Base-by-base conservation (phyloP, 1,140 invertebrate species). In the Teleopsis dalmanni region DNA sequence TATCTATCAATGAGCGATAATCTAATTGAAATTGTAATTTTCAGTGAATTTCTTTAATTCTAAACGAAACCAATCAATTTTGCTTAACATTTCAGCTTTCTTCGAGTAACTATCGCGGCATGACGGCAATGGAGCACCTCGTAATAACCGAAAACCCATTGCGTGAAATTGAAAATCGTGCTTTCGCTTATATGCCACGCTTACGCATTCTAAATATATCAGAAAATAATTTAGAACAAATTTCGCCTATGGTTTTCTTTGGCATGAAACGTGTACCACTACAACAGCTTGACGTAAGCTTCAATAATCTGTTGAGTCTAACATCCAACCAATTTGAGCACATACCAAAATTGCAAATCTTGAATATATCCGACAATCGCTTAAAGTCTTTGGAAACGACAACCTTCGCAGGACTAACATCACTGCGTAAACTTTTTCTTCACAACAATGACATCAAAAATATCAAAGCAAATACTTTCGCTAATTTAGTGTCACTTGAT, bases 311-410 rank as follows among this genome's bases (percentile, higher is more conserved):
- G 8, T 40, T 45, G 0, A 35, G 50, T 21, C 51, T 69, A n/a
- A 40, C 53, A 4, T 52, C 55, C 25, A 47, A 58, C 19, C 57
- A 57, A 8, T 70, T 70, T 35, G 47, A 50, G 1, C 22, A 45
- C 10, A 35, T 69, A 36, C 25, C 35, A 2, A 43, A 54, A 4
- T 51, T 70, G 0, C 58, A 63, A 31, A 25, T 54, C 37, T 49
- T 69, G 19, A 52, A 69, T 45, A 25, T 70, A 11, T 63, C 59
- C 13, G 38, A 44, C 13, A 70, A 70, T 25, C 57, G 43, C 42
- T 49, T 70, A 4, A 37, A 42, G 14, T 54, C 56, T n/a, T 36
- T 69, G 4, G 53, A 51, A 22, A 27, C 29, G 0, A 36, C 14
- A 2, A 51, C 59, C 14, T 67, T 70, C 52, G 36, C 31, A 7